Evolutionary conservation across 1,140 invertebrate genomes (phyloP).

Genomic region (Eupeodes corollae): DNA sequence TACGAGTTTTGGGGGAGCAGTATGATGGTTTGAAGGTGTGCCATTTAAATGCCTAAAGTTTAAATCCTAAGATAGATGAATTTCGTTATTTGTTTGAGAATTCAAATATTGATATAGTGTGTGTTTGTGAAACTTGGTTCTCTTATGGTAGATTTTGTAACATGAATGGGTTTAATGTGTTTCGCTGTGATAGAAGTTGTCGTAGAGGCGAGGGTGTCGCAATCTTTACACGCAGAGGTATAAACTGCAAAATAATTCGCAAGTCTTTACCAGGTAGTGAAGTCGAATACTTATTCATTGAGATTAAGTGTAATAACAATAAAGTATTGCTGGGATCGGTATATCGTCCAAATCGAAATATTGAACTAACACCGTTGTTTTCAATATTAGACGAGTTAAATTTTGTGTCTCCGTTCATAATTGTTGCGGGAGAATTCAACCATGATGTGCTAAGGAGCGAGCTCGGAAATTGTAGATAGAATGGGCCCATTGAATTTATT

Average conservation of each 20-base stretch:
- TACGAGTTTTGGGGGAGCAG: too few relatives aligned
- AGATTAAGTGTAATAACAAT: not conserved
- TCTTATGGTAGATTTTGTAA: not conserved
- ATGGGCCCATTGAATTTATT: not conserved
- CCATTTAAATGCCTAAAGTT: not conserved
- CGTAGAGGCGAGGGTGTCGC: not conserved
- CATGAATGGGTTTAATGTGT: not conserved
- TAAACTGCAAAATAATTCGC: not conserved
- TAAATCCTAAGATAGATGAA: not conserved
- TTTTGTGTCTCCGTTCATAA: not conserved
- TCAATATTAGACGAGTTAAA: not conserved
- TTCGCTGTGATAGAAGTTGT: not conserved
- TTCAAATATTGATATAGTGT: not conserved
- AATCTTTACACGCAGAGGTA: not conserved
- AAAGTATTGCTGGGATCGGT: not conserved
- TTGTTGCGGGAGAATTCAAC: not conserved
- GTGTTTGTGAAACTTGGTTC: not conserved
- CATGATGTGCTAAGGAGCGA: not conserved
- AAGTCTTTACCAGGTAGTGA: not conserved
- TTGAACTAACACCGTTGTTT: not conserved
- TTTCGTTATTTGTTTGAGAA: not conserved
- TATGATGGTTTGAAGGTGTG: not conserved
- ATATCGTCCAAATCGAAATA: not conserved
- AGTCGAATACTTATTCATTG: not conserved
- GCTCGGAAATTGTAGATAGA: not conserved